Evolutionary conservation across 2,113 vertebrate genomes (phyloP).

Genomic region (Hirundichthys speculiger): DNA sequence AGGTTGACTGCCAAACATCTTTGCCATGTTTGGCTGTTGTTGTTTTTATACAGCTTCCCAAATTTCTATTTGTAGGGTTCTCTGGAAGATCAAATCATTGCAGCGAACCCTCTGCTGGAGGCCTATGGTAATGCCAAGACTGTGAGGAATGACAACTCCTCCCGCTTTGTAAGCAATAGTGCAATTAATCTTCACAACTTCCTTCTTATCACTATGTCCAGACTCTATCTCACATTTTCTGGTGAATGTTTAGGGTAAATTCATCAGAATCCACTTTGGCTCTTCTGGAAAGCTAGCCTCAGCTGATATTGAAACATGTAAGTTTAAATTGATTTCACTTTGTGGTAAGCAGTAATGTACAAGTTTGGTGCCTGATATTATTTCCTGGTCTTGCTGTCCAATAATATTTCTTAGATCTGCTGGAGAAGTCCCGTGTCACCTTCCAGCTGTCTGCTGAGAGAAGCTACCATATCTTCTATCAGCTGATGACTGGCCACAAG

Average conservation of each 20-base stretch:
- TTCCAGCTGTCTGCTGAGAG: slow-evolving; percentile 81
- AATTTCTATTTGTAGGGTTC: slow-evolving; percentile 81
- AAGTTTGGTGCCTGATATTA: neutral
- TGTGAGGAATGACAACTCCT: slow-evolving; percentile 88
- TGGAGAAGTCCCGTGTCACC: slow-evolving; percentile 75
- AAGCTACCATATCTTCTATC: slow-evolving; percentile 83
- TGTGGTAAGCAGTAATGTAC: no score
- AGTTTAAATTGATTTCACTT: slow-evolving; percentile 61
- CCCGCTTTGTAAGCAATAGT: slow-evolving; percentile 82
- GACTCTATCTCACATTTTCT: slow-evolving; percentile 12
- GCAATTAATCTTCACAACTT: slow-evolving; percentile 14
- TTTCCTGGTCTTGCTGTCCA: slow-evolving; percentile 2
- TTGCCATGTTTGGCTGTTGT: neutral
- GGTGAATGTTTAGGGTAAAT: slow-evolving; percentile 83
- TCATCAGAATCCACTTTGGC: slow-evolving; percentile 93
- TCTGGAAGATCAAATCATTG: slow-evolving; percentile 81
- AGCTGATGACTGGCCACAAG: slow-evolving; percentile 79
- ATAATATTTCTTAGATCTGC: slow-evolving; percentile 65
- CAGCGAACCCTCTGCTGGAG: slow-evolving; percentile 82
- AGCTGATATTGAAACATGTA: slow-evolving; percentile 96
- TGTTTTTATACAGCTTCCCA: slow-evolving; percentile 79
- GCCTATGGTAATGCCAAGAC: slow-evolving; percentile 89
- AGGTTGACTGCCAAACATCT: neutral
- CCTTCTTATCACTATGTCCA: no score
- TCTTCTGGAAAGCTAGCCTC: slow-evolving; percentile 90